Conservation (phyloP, 1,140 invertebrate species). For the Bombus fervidus region DNA sequence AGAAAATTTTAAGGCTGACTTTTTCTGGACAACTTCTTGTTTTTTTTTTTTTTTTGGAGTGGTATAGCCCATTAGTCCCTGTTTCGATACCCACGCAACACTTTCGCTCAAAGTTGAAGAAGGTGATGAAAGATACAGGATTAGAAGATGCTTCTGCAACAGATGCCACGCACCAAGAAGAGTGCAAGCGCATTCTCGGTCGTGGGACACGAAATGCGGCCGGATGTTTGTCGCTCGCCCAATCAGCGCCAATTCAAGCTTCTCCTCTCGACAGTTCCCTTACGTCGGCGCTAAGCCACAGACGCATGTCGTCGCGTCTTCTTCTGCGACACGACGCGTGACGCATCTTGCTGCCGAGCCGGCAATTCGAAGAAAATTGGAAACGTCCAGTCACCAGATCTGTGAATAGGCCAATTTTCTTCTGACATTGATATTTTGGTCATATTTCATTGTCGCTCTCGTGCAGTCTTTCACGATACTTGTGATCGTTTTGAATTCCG, state of each 20-base stretch:
- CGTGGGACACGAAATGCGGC: conserved; percentile 65
- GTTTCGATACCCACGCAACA: too few relatives aligned
- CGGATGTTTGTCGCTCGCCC: conserved; percentile 75
- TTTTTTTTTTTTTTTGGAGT: too few relatives aligned
- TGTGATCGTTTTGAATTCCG: not conserved
- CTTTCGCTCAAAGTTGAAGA: not conserved
- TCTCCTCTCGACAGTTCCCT: conserved; percentile 49
- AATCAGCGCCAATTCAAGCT: conserved; percentile 75
- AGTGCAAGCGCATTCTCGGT: conserved; percentile 50
- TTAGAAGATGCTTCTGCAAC: not conserved
- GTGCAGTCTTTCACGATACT: not conserved
- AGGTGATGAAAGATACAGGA: not conserved
- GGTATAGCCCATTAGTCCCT: too few relatives aligned
- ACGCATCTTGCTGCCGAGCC: not conserved
- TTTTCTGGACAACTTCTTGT: too few relatives aligned
- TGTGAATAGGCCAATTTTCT: too few relatives aligned
- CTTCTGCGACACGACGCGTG: conserved; percentile 11
- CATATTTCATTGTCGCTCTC: not conserved
- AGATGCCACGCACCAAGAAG: not conserved
- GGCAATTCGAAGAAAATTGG: not conserved
- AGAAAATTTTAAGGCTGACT: too few relatives aligned
- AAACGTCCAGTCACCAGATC: not conserved
- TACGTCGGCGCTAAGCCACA: conserved; percentile 53
- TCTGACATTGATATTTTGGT: not conserved
- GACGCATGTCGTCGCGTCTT: conserved; percentile 40